These are phyloP conservation scores for Ellobius talpinus DNA, from an alignment of 2,113 vertebrate genomes.

Conservation along the genomic window DNA sequence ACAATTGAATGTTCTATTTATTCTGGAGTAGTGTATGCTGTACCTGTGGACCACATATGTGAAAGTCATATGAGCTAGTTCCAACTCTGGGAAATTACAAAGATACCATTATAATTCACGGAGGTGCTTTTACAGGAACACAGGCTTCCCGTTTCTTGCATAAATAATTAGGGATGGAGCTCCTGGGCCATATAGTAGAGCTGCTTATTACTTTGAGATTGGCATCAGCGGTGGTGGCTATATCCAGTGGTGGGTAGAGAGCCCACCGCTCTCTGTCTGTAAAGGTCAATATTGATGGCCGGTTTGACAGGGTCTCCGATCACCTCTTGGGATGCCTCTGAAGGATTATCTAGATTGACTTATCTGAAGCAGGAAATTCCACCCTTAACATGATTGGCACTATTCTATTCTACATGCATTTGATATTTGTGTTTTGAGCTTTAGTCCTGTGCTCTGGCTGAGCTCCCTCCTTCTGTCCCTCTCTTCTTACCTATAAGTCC, in stretches of 20 bases:
- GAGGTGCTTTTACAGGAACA: not conserved
- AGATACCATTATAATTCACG: not conserved
- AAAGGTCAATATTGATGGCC: not conserved
- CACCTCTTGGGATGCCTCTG: not conserved
- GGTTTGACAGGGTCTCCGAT: not conserved
- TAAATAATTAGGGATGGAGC: not conserved
- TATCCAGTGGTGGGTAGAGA: not conserved
- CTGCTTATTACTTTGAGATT: not conserved
- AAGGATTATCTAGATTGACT: not conserved
- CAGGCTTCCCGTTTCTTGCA: not conserved
- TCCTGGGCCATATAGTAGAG: not conserved
- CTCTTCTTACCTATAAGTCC: not conserved
- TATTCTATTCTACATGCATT: not conserved
- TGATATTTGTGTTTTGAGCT: not conserved
- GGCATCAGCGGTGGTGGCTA: not conserved
- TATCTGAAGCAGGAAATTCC: not conserved
- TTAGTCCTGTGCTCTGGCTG: not conserved
- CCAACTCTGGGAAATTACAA: not conserved
- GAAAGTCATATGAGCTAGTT: not conserved
- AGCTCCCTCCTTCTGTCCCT: not conserved
- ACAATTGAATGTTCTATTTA: not conserved
- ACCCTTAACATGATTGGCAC: fast-evolving
- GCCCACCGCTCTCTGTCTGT: not conserved
- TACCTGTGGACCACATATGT: not conserved
- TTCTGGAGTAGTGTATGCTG: not conserved